Percentiles rank a stretch among this genome's conserved stretches.
Conservation (phyloP, 2,888 invertebrate species). For the Tenthredo mesomela region DNA sequence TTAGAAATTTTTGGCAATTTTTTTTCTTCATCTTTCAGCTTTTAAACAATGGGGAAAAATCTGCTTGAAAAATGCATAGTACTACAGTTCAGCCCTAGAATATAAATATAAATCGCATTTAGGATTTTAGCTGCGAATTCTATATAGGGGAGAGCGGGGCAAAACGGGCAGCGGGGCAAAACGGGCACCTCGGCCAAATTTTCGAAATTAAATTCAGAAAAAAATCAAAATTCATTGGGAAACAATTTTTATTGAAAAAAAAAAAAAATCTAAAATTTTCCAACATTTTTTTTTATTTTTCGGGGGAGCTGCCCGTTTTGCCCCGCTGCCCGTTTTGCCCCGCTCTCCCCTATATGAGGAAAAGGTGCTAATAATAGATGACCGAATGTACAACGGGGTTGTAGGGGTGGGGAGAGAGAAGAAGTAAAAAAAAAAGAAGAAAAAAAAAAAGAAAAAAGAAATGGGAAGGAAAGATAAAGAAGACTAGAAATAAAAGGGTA, state of each 20-base stretch:
- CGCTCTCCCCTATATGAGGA: slow-evolving; percentile 66
- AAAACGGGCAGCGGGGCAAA: too few relatives aligned
- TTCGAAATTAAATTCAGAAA: too few relatives aligned
- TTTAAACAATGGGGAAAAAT: background rate
- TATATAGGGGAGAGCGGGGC: too few relatives aligned
- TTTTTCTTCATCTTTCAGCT: too few relatives aligned
- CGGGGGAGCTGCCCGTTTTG: too few relatives aligned
- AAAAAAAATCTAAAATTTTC: too few relatives aligned
- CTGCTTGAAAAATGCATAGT: background rate
- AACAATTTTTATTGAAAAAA: too few relatives aligned
- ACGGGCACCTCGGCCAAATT: too few relatives aligned
- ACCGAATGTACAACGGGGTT: slow-evolving; percentile 62
- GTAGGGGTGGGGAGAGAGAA: slow-evolving; percentile 55
- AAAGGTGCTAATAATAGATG: slow-evolving; percentile 68
- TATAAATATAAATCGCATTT: slow-evolving; percentile 10
- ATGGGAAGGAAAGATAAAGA: slow-evolving; percentile 43
- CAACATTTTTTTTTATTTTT: too few relatives aligned
- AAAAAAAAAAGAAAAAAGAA: slow-evolving; percentile 53
- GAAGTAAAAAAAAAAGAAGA: slow-evolving; percentile 44
- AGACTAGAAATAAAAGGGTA: background rate
- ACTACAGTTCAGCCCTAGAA: background rate
- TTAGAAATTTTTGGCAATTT: too few relatives aligned
- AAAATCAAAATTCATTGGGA: too few relatives aligned
- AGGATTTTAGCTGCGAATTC: slow-evolving; percentile 61
- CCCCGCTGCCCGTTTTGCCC: too few relatives aligned